Base-by-base conservation (phyloP, 2,888 invertebrate genomes). In the Xestia xanthographa region DNA sequence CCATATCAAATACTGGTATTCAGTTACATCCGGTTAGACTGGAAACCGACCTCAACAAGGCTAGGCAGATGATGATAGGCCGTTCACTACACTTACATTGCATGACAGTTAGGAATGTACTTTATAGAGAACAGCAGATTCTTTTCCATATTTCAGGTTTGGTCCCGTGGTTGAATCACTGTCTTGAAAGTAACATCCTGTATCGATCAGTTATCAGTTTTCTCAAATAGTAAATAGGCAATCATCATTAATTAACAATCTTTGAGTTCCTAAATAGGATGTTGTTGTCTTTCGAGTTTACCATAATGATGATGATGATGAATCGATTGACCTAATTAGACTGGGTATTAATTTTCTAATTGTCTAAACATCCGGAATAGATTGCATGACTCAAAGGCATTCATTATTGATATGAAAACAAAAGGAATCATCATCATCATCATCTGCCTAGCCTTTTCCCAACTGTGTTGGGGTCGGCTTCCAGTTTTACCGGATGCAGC, bases 161-260 rank as follows among this genome's bases (percentile, higher is more conserved):
- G 29, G 29, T 60, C 20, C 4, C 9, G 9, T 29, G 11, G 29
- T 34, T 9, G 20, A 29, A 34, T 60, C 20, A 60, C 29, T 34
- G 9, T 20, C 58, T 34, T 34, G 29, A 60, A 60, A 20, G 4
- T 63, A n/a, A 41, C 63, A 63, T 63, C n/a, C n/a, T 63, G 63
- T 41, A 41, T 26, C 14, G 14, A 41, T 45, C 0, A 41, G 12
- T 45, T 22, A 53, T 62, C 5, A 53, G 11, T 71, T 72, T 79
- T 38, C 9, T n/a, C 53, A 41, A 79, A 72, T 26, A 48, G 12
- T 56, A 12, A 62, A 45, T 29, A 68, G 11, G 8, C 29, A 66
- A 80, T 72, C 80, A 73, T 72, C 73, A 79, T 80, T 80, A 78
- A n/a, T 12, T 80, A 78, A n/a, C 14, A 17, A 38, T 58, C 9